Evolutionary conservation across 2,888 invertebrate species (phyloP), one percentile per base, ranked within the genome.

Genomic region (Pimpla rufipes): DNA sequence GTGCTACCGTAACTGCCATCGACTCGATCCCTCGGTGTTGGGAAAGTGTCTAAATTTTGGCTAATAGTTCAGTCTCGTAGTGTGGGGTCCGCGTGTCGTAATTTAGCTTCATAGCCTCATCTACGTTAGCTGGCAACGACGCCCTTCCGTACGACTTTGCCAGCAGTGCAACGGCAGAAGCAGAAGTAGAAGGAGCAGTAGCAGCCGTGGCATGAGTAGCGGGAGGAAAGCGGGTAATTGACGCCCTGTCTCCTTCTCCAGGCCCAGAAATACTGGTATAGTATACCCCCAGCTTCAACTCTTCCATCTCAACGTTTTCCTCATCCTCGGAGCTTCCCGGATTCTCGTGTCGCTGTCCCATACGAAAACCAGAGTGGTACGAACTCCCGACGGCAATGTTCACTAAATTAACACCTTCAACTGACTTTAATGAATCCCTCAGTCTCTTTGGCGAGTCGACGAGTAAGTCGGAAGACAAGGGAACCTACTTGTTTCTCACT

Each of bases 361-460:
- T 77, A 74, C 75, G 80, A 75, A 73, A 79, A 85, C 64, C 81
- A 85, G 85, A 87, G 86, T 86, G 85, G 79, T 86, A 81, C 81
- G 67, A 73, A 88, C 83, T 90, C 88, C 88, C 88, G 85, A 85
- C 86, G 89, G 90, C 88, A 90, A 90, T 91, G 88, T 91, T 92
- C 91, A 89, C 89, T 91, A 89, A 92, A 92, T 92, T 92, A 92
- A 92, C 92, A 91, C 92, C 91, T 91, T 89, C 89, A 90, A 90
- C 89, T 88, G 87, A 88, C 86, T 91, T 92, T 92, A 92, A 92
- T 92, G 92, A 92, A 92, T 91, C 91, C 88, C 89, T 89, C 90
- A 88, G 89, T 87, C 73, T 84, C 57, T 45, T 57, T 40, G 70
- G 42, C 29, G 70, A 75, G 66, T 71, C 81, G 64, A 50, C 64